These are phyloP conservation scores for Acrocyrtus sp. DNA, from an alignment of 2,888 invertebrate species.

Conservation along the genomic window DNA sequence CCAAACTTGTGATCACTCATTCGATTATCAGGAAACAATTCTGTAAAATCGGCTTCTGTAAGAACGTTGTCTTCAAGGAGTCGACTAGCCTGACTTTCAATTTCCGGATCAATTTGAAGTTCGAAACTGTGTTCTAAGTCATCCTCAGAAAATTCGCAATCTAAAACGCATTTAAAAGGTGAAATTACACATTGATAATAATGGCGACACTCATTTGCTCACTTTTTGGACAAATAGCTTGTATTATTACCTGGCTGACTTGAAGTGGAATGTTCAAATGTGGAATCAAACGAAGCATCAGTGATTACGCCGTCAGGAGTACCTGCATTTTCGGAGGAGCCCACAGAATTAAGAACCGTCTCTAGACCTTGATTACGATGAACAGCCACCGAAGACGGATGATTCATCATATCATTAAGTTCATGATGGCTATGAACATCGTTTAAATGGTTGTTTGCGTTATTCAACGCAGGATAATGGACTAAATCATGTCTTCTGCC, in stretches of 20 bases:
- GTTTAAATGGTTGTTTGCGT: conserved; percentile 2
- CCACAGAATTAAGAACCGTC: conserved; percentile 57
- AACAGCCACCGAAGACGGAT: conserved; percentile 18
- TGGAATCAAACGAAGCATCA: conserved; percentile 62
- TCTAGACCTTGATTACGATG: conserved; percentile 51
- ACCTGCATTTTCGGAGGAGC: conserved; percentile 55
- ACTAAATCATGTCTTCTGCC: not conserved
- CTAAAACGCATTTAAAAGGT: too few relatives aligned
- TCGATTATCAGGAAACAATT: conserved; percentile 74
- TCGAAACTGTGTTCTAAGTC: conserved; percentile 71
- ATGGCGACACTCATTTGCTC: too few relatives aligned
- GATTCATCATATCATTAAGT: conserved; percentile 25
- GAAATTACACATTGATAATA: too few relatives aligned
- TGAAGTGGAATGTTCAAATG: conserved; percentile 60
- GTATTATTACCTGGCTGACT: conserved; percentile 59
- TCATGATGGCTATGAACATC: conserved; percentile 14
- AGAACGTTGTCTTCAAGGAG: conserved; percentile 77
- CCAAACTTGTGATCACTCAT: conserved; percentile 58
- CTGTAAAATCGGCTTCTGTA: conserved; percentile 84
- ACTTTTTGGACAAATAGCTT: too few relatives aligned
- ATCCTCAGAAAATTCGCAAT: conserved; percentile 68
- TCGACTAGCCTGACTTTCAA: conserved; percentile 75
- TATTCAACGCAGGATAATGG: conserved; percentile 1
- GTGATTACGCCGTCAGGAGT: conserved; percentile 58
- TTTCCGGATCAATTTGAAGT: conserved; percentile 72